Base-by-base conservation (phyloP, 1,140 invertebrate genomes). In the Octopus sinensis region DNA sequence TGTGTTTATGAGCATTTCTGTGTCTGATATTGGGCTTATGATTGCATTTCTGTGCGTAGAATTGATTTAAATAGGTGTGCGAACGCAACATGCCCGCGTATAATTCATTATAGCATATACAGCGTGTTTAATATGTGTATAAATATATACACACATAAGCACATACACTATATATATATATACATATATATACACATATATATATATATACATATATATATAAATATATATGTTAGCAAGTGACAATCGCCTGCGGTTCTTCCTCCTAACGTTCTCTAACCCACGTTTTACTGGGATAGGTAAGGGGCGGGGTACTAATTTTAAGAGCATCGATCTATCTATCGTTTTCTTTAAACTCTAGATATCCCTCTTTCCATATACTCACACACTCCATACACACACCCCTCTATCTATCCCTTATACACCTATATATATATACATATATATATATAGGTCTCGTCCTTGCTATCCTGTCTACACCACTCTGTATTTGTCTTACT, bases 121-220 rank as follows among this genome's bases (percentile, higher is more conserved):
- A 17, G 9, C 56, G 17, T 9, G 17, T 62, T 12, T 62, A 17
- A 12, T 62, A 12, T 17, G 1, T 12, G 4, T 17, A 12, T 62
- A 12, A 62, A 17, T 62, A 17, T 17, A 62, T 62, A 62, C 4
- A 62, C 9, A 9, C 17, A 12, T 62, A 17, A 12, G 1, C 56
- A 17, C 17, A 12, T 1, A 62, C 56, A 17, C 9, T 12, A 62
- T 62, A 62, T 12, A 17, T 17, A 17, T 62, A 62, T 62, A 62
- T 62, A 62, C 4, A 62, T 62, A 62, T 62, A 62, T 62, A 62
- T 62, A 62, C 4, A 62, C 4, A 62, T 62, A 62, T 62, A 62
- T 62, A 62, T 62, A 62, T 62, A 62, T 62, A 62, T 62, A 62
- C 17, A 62, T 62, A 62, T 62, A 62, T 62, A 62, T 62, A 62